Conservation (phyloP, 2,113 vertebrate genomes). For the Cricetomys ansorgei region DNA sequence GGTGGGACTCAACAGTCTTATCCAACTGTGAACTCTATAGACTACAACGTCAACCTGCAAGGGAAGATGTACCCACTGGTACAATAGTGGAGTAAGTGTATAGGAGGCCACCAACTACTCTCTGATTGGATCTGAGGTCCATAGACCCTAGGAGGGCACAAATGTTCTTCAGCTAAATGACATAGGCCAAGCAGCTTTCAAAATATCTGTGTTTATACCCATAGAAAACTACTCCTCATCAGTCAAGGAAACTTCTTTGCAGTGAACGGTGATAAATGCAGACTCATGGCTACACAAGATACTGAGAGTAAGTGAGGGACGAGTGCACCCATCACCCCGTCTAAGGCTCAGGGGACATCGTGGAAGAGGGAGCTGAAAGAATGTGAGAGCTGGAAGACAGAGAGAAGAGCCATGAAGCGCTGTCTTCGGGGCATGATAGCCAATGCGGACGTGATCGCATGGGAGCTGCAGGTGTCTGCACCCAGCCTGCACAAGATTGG, state of each 20-base stretch:
- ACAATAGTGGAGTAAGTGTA: neutral
- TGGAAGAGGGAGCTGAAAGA: neutral
- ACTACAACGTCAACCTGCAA: neutral
- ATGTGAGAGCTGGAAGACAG: neutral
- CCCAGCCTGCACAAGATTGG: neutral
- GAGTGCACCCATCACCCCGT: too few species aligned
- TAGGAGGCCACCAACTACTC: neutral
- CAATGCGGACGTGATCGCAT: neutral
- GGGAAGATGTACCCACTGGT: neutral
- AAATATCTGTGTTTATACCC: neutral
- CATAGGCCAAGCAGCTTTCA: neutral
- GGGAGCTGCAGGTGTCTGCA: neutral
- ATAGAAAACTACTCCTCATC: neutral
- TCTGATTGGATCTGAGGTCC: neutral
- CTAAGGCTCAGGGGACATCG: neutral
- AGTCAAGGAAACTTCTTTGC: neutral
- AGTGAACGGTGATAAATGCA: neutral
- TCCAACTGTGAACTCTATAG: neutral
- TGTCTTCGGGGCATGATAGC: neutral
- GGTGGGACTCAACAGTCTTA: neutral
- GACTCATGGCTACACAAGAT: neutral
- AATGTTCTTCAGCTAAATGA: neutral
- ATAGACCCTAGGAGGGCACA: too few species aligned
- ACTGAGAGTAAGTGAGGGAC: neutral
- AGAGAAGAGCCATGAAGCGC: neutral